Percentiles rank a stretch among this genome's conserved stretches.
phyloP scores from a whole-genome alignment of 2,888 invertebrate genomes.

The Mactromeris polynyma region DNA sequence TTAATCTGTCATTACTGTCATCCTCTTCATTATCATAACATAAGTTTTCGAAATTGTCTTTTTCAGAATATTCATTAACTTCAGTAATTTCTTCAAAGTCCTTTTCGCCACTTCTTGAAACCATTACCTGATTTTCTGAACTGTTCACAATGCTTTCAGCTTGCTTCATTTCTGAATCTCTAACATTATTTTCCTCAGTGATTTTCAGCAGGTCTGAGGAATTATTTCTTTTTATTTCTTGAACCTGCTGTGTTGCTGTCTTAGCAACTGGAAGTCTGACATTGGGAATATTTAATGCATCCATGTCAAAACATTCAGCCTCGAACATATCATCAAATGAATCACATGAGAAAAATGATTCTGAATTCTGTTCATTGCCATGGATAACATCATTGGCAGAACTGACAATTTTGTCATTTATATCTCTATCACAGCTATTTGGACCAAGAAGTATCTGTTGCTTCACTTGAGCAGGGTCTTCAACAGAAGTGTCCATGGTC shows the following conservation, averaged over 20 bases:
- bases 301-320: constrained; percentile 36
- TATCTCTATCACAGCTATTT: neutral
- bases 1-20: too few relatives aligned
- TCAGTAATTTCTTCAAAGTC: neutral
- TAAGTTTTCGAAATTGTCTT: neutral
- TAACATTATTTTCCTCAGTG: neutral
- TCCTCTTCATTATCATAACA: too few relatives aligned
- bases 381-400: neutral
- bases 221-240: neutral
- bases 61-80: neutral
- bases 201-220: neutral
- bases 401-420: neutral
- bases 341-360: constrained; percentile 30
- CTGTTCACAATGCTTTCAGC: neutral
- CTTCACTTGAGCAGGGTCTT: neutral
- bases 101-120: neutral
- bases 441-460: neutral
- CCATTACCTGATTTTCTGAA: neutral
- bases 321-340: constrained; percentile 43
- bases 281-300: neutral
- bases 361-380: neutral
- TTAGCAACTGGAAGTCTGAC: neutral
- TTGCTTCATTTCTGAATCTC: neutral
- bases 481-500: neutral
- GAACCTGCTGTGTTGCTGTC: neutral